Percentiles rank a stretch among this genome's conserved stretches.
Conservation (phyloP, 2,797 vertebrate genomes). For the Neosilurus hyrtlii region DNA sequence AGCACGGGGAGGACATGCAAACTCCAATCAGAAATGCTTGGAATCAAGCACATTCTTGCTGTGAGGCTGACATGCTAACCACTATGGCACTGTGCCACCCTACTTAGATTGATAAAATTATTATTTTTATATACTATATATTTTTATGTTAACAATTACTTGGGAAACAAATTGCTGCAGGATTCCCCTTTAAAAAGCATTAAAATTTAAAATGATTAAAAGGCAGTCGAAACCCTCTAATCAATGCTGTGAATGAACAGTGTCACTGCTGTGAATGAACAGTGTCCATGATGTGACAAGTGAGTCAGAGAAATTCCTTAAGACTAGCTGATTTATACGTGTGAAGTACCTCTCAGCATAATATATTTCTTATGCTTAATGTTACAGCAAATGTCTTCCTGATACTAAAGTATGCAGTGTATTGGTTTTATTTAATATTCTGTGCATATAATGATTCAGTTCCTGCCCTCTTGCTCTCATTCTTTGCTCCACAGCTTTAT, state of each 20-base stretch:
- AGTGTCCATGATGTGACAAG: neutral
- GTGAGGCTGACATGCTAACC: too few relatives aligned
- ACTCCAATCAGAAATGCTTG: too few relatives aligned
- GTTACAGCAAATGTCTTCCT: constrained; percentile 19
- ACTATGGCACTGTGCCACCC: too few relatives aligned
- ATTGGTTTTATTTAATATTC: constrained; percentile 73
- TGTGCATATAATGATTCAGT: constrained; percentile 45
- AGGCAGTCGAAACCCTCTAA: neutral
- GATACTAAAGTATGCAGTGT: constrained; percentile 64
- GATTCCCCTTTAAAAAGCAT: neutral
- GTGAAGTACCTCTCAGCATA: constrained; percentile 10
- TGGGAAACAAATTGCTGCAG: too few relatives aligned
- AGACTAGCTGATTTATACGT: neutral
- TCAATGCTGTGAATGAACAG: neutral
- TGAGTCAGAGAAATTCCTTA: constrained; percentile 19
- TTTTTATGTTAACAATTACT: too few relatives aligned
- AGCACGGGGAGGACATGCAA: too few relatives aligned
- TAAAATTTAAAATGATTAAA: constrained; percentile 1
- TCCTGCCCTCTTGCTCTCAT: constrained; percentile 7
- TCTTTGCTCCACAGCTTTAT: constrained; percentile 42
- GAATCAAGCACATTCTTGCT: too few relatives aligned
- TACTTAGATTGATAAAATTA: too few relatives aligned
- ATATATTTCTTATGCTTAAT: neutral
- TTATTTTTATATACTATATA: too few relatives aligned
- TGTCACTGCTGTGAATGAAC: constrained; percentile 4